Evolutionary conservation across 2,113 vertebrate genomes (phyloP), one percentile per base, ranked within the genome.

Genomic region (Cottus gobio): DNA sequence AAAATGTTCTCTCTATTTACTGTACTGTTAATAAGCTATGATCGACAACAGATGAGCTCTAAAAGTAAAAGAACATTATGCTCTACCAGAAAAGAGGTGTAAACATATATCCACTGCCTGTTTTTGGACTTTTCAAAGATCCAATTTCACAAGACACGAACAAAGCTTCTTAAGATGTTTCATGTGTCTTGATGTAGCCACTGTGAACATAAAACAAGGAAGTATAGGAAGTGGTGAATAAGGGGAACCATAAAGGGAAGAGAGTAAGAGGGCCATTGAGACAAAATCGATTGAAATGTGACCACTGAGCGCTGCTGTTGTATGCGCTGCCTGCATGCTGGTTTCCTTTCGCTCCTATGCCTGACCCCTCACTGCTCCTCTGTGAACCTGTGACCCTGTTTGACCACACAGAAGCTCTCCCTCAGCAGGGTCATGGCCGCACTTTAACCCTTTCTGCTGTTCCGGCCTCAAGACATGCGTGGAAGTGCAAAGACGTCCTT

Each of bases 331-430:
- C 46, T 48, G 36, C 46, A 58, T 73, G 37, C 15, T 72, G 52
- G 67, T 70, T 34, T 44, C 7, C 79, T 65, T 62, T 81, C 85
- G 80, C 60, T 89, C 72, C 68, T 18, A 37, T 9, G 9, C 46
- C 24, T 71, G 37, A 92, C 83, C 89, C 87, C 46, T 81, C 2
- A 0, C 54, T 71, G 52, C 65, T 79, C 72, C 6, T 22, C 30
- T 60, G 5, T 77, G 89, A 91, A 87, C 89, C 62, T 1, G 44
- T 77, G 90, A 91, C 89, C 89, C 62, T 1, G 44, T 52, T 80
- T 84, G 90, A 79, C 92, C 93, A 92, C 91, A 93, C 87, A 90
- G 86, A 88, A 93, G 79, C 20, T 36, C 71, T 56, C 60, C 54
- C 75, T 91, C 87, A 91, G 87, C 85, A 79, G 90, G 79, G 85